Percentiles rank a stretch among this genome's conserved stretches.
Evolutionary conservation across 2,888 invertebrate species (phyloP).

Genomic region (Quadroppia sp.): DNA sequence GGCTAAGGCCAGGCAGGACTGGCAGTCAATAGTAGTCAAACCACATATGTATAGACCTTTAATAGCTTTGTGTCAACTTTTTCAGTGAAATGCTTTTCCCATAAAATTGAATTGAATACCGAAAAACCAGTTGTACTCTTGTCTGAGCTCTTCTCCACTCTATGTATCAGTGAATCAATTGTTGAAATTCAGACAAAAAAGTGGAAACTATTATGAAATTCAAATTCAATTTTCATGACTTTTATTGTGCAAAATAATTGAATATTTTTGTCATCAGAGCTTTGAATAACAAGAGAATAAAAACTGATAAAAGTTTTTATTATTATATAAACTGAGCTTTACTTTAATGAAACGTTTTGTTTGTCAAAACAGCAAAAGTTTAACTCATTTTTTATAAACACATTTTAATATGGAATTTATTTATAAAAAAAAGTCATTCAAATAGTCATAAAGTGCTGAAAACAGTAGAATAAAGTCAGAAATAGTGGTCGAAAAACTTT

Average conservation of each 20-base stretch:
- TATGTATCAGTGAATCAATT: constrained; percentile 7
- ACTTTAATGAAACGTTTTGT: too few species aligned
- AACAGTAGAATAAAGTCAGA: constrained; percentile 6
- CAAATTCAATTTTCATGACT: not conserved
- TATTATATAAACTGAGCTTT: too few species aligned
- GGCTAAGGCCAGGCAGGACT: too few species aligned
- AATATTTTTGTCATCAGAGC: not conserved
- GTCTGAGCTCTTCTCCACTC: not conserved
- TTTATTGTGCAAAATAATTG: not conserved
- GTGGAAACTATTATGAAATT: too few species aligned
- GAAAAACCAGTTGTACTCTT: constrained; percentile 12
- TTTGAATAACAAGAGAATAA: too few species aligned
- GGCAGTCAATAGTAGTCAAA: constrained; percentile 26
- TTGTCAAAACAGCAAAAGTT: too few species aligned
- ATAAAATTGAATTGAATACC: constrained; percentile 11
- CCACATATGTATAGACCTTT: not conserved
- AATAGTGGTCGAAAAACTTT: not conserved
- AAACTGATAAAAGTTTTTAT: too few species aligned
- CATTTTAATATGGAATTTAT: too few species aligned
- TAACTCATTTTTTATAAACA: too few species aligned
- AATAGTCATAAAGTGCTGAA: constrained; percentile 3
- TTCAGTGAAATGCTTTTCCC: constrained; percentile 15
- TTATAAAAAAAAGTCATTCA: not conserved
- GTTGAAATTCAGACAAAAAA: not conserved
- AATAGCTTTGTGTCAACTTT: constrained; percentile 23